Percentiles rank a stretch among this genome's conserved stretches.
These are phyloP conservation scores for Caenorhabditis briggsae DNA, from an alignment of 1,140 invertebrate genomes.

Conservation along the genomic window DNA sequence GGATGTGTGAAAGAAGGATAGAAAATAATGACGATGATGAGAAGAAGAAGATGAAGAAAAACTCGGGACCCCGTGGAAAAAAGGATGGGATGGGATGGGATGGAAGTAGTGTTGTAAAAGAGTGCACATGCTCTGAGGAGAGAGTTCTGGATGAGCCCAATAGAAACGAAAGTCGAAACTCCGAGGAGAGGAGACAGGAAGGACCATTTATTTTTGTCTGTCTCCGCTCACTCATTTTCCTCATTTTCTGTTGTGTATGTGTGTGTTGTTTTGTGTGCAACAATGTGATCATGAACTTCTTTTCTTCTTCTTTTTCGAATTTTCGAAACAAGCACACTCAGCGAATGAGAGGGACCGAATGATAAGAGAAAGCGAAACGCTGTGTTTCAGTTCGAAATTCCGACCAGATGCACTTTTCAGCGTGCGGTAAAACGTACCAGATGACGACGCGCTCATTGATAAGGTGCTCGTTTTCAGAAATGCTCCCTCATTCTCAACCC, in stretches of 20 bases:
- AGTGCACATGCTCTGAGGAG: conserved; percentile 43
- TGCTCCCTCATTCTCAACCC: neutral
- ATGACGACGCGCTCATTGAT: neutral
- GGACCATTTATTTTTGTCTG: conserved; percentile 56
- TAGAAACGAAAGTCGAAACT: conserved; percentile 12
- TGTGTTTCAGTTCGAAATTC: conserved; percentile 37
- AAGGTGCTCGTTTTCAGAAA: too few relatives aligned
- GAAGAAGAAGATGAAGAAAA: neutral
- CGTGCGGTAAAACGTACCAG: conserved; percentile 46
- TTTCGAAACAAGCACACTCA: neutral
- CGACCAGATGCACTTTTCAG: conserved; percentile 4
- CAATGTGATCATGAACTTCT: conserved; percentile 51
- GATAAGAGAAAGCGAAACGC: neutral
- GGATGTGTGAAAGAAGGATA: conserved; percentile 47
- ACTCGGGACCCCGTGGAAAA: too few relatives aligned
- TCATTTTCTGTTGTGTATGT: too few relatives aligned
- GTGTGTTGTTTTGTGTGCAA: neutral
- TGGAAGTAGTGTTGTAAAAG: neutral
- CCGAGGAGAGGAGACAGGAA: conserved; percentile 23
- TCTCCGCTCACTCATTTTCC: conserved; percentile 20
- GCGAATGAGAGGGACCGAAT: neutral
- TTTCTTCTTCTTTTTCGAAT: conserved; percentile 23
- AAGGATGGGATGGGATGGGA: too few relatives aligned
- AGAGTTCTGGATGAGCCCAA: conserved; percentile 2
- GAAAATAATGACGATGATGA: conserved; percentile 41